phyloP scores from a whole-genome alignment of 2,797 vertebrate genomes.

The Aldrovandia affinis region DNA sequence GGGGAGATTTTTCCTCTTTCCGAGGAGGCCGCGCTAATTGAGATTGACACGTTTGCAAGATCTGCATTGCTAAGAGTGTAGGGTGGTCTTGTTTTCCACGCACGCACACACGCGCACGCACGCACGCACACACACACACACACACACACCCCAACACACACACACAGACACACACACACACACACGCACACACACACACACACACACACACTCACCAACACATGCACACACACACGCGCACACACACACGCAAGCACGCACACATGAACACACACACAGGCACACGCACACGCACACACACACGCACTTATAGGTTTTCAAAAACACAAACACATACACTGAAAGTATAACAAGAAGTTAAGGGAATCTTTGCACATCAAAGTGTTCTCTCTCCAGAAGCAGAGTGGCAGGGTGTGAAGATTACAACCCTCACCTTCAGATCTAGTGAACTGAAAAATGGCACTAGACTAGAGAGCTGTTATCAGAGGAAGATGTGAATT shows the following conservation, averaged over 20 bases:
- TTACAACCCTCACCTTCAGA: conserved; percentile 49
- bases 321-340: conserved; percentile 59
- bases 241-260: conserved; percentile 47
- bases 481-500: conserved; percentile 15
- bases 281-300: conserved; percentile 52
- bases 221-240: conserved; percentile 40
- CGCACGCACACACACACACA: background rate
- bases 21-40: conserved; percentile 40
- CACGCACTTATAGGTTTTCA: conserved; percentile 41
- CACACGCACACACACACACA: background rate
- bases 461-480: conserved; percentile 38
- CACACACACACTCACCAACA: conserved; percentile 17
- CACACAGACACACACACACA: too few relatives aligned
- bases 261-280: conserved; percentile 30
- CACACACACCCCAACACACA: too few relatives aligned
- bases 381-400: conserved; percentile 58
- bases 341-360: conserved; percentile 62
- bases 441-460: conserved; percentile 32
- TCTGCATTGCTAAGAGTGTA: conserved; percentile 30
- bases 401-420: conserved; percentile 45
- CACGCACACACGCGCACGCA: background rate
- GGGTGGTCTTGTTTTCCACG: background rate
- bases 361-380: conserved; percentile 64
- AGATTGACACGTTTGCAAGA: conserved; percentile 41
- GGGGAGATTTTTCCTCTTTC: conserved; percentile 43